These are phyloP conservation scores for Orius laevigatus DNA, from an alignment of 1,140 invertebrate genomes.

Conservation along the genomic window DNA sequence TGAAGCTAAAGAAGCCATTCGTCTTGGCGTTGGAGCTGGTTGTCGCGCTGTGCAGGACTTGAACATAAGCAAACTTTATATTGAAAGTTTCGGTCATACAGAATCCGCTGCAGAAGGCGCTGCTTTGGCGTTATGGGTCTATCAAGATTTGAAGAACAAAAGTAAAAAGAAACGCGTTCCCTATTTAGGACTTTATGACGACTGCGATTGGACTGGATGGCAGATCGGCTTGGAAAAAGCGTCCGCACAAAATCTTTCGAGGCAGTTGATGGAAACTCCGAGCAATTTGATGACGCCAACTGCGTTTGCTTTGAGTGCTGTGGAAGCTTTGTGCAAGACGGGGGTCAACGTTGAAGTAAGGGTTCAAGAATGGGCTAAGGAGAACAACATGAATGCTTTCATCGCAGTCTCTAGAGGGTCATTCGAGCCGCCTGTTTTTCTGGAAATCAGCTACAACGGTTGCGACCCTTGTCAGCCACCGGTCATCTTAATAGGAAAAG, in stretches of 20 bases:
- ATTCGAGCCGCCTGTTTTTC: conserved; percentile 39
- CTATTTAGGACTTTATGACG: conserved; percentile 19
- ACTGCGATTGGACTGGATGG: conserved; percentile 34
- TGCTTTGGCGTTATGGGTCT: conserved; percentile 40
- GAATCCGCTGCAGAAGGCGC: conserved; percentile 61
- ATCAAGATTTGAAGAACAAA: conserved; percentile 34
- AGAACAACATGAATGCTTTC: conserved; percentile 42
- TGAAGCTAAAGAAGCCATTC: conserved; percentile 48
- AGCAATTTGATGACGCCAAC: conserved; percentile 45
- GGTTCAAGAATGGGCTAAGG: conserved; percentile 33
- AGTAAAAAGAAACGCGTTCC: conserved; percentile 12
- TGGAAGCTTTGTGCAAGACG: conserved; percentile 28
- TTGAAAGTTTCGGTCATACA: conserved; percentile 53
- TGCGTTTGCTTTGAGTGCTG: conserved; percentile 34
- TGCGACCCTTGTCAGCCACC: conserved; percentile 29
- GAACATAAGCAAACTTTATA: conserved; percentile 42
- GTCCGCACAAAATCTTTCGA: conserved; percentile 42
- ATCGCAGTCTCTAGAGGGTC: conserved; percentile 43
- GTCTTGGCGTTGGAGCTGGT: conserved; percentile 43
- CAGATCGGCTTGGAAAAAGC: conserved; percentile 35
- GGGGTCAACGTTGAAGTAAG: conserved; percentile 30
- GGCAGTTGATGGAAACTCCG: conserved; percentile 43
- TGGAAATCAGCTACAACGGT: conserved; percentile 23
- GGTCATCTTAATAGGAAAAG: conserved; percentile 31
- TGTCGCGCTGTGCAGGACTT: conserved; percentile 35